A percentile compares a stretch with the other conserved stretches of the same genome.
Evolutionary conservation across 2,888 invertebrate species (phyloP).

Genomic region (Pachliopta kotzebuea): DNA sequence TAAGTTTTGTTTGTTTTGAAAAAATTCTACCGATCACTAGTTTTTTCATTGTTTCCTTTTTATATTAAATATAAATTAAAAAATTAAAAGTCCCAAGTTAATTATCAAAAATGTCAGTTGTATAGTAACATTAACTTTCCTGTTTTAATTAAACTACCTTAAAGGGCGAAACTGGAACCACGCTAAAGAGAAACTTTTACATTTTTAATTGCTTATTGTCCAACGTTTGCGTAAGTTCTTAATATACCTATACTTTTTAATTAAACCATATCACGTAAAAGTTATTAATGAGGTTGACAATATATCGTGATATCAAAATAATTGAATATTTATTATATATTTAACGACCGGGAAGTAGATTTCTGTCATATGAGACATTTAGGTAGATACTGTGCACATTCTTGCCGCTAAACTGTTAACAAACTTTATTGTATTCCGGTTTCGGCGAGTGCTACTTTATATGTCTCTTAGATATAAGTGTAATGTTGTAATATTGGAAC

Average conservation of each 20-base stretch:
- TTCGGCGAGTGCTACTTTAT: too few relatives aligned
- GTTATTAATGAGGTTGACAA: not conserved
- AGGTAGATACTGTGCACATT: too few relatives aligned
- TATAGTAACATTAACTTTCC: slow-evolving; percentile 9
- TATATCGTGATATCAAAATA: not conserved
- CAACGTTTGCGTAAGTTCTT: not conserved
- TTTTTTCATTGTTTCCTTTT: not conserved
- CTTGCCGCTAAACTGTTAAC: too few relatives aligned
- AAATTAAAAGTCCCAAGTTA: slow-evolving; percentile 7
- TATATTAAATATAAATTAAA: not conserved
- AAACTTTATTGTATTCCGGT: too few relatives aligned
- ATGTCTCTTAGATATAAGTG: too few relatives aligned
- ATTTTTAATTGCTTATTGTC: slow-evolving; percentile 16
- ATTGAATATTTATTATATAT: not conserved
- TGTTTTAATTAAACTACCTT: slow-evolving; percentile 14
- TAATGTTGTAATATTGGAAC: too few relatives aligned
- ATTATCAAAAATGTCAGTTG: not conserved
- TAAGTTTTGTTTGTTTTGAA: not conserved
- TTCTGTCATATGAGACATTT: too few relatives aligned
- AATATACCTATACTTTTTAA: not conserved
- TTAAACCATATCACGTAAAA: slow-evolving; percentile 3
- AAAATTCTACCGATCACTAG: not conserved
- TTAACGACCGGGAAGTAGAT: too few relatives aligned
- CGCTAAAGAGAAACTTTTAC: slow-evolving; percentile 13
- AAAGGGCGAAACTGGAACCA: slow-evolving; percentile 13